Evolutionary conservation across 2,113 vertebrate species (phyloP).

Genomic region (Spea bombifrons): DNA sequence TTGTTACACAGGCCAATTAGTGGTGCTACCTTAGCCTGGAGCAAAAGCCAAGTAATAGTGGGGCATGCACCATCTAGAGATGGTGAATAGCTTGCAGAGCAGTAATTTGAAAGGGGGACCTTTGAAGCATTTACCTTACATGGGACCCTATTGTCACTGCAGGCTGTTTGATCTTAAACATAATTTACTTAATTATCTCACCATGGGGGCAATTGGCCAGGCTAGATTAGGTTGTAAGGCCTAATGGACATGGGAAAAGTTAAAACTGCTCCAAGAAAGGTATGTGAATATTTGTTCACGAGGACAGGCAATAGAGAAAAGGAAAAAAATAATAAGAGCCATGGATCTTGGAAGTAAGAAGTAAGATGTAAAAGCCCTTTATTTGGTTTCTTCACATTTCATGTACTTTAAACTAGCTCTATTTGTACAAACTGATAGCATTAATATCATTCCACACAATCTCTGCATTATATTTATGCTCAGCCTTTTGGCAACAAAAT

Average conservation of each 20-base stretch:
- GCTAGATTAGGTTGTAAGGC: constrained; percentile 95
- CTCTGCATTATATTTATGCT: too few species aligned
- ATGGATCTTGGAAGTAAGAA: too few species aligned
- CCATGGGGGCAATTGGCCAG: constrained; percentile 94
- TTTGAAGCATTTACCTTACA: constrained; percentile 98
- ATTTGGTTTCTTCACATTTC: too few species aligned
- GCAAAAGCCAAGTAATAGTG: constrained; percentile 91
- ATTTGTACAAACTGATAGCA: too few species aligned
- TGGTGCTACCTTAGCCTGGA: constrained; percentile 95
- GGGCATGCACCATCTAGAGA: constrained; percentile 84
- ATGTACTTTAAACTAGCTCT: too few species aligned
- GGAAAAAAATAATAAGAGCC: constrained; percentile 17
- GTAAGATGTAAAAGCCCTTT: too few species aligned
- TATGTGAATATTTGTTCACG: constrained; percentile 57
- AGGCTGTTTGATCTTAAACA: constrained; percentile 99
- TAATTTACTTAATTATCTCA: constrained; percentile 99
- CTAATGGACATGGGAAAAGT: constrained; percentile 97
- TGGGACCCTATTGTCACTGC: constrained; percentile 95
- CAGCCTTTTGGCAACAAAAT: too few species aligned
- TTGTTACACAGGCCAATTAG: constrained; percentile 99
- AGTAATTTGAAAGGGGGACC: constrained; percentile 89
- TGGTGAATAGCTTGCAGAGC: constrained; percentile 86
- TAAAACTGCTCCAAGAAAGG: constrained; percentile 70
- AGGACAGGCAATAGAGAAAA: constrained; percentile 49
- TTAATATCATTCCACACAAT: too few species aligned